Evolutionary conservation across 2,113 vertebrate species (phyloP).

Genomic region (Catharus bicknelli): DNA sequence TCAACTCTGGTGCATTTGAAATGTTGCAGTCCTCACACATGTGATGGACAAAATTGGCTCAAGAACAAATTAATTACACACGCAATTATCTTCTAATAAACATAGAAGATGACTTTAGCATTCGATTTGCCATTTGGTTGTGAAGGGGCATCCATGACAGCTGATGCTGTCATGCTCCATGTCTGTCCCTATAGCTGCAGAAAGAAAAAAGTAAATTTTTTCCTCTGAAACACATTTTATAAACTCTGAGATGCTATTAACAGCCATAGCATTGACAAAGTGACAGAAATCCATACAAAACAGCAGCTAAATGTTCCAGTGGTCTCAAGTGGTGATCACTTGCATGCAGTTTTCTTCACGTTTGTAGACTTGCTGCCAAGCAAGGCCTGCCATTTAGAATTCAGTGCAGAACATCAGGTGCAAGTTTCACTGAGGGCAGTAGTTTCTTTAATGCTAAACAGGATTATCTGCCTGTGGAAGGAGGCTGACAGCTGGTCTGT

Average conservation of each 20-base stretch:
- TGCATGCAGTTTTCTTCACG: neutral
- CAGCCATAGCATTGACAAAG: neutral
- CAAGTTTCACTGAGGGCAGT: neutral
- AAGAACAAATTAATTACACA: neutral
- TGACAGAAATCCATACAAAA: neutral
- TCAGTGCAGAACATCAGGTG: neutral
- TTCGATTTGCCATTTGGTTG: neutral
- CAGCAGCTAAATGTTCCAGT: neutral
- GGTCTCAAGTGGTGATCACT: neutral
- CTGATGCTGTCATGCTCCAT: neutral
- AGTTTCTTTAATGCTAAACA: neutral
- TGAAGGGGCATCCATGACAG: neutral
- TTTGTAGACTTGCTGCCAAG: neutral
- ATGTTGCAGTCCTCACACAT: accelerated
- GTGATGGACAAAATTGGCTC: neutral
- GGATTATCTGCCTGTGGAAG: neutral
- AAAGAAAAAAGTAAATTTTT: neutral
- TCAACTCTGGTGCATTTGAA: neutral
- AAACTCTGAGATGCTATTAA: neutral
- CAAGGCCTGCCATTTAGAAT: neutral
- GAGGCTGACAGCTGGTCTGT: too few relatives aligned
- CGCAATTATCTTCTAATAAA: neutral
- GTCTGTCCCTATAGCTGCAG: neutral
- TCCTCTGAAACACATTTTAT: neutral
- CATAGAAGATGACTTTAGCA: neutral